Base-by-base conservation (phyloP, 2,888 invertebrate genomes). In the Pachydiplax longipennis region DNA sequence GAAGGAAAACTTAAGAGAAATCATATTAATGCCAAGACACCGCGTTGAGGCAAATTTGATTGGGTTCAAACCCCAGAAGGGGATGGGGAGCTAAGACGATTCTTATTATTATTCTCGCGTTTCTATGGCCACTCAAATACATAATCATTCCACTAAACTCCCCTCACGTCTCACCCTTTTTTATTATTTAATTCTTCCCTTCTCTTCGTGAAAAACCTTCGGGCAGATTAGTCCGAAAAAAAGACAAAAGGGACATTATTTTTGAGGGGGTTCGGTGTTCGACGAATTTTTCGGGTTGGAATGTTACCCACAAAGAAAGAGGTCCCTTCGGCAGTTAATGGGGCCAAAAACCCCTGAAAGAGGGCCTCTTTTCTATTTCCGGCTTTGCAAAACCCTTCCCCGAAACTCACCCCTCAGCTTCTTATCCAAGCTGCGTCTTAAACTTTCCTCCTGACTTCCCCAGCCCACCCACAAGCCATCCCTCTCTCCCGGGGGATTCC, bases 401-500 rank as follows among this genome's bases (percentile, higher is more conserved):
- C 37, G 15, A 44, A 18, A 13, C 44, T 48, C n/a, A 13, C 44
- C 48, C 48, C 82, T 25, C 48, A 13, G 10, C 35, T 37, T 61
- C 87, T 61, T 61, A 61, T 87, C 87, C 65, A 37, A 31, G 15
- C 58, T 35, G 53, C 53, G 81, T 81, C 40, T 37, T 44, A 61
- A 87, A 87, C 61, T 87, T 87, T 61, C 58, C 87, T 61, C 61
- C 61, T 58, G 83, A 58, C 83, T 83, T 53, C 82, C 53, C 25
- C 15, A 15, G n/a, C 61, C 90, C 80, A 37, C 90, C 81, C 81
- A 80, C 81, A 35, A 90, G 61, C 81, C 90, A 90, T 80, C 90
- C 80, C 80, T 81, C 80, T 81, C 81, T 73, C 90, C 73, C 31
- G 31, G 80, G 90, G 81, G 90, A 90, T 81, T 81, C 80, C 90